These are phyloP conservation scores for Lophochroa leadbeateri DNA, from an alignment of 2,113 vertebrate genomes.

Conservation along the genomic window DNA sequence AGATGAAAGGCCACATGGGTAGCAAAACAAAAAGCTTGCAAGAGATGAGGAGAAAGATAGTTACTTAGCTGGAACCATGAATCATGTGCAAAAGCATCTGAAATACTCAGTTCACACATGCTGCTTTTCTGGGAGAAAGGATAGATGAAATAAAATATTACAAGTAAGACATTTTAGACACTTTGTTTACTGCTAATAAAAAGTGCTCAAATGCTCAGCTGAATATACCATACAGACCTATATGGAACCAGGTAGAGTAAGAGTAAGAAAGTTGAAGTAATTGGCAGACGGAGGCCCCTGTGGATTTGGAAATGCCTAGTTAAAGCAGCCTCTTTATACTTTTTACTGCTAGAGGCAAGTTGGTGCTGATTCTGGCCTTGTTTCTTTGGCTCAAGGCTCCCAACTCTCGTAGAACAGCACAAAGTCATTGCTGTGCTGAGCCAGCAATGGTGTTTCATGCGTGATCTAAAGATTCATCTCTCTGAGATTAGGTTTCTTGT, in stretches of 20 bases:
- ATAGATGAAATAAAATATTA: not conserved
- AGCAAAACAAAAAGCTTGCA: not conserved
- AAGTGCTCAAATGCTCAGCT: not conserved
- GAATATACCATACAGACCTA: not conserved
- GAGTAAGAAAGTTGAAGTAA: not conserved
- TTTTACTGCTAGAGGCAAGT: not conserved
- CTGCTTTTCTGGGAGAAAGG: not conserved
- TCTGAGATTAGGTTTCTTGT: not conserved
- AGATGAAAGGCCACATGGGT: not conserved
- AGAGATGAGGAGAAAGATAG: not conserved
- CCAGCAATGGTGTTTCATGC: conserved; percentile 1
- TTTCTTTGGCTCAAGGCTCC: not conserved
- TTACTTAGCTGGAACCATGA: not conserved
- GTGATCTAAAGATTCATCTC: conserved; percentile 16
- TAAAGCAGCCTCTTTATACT: not conserved
- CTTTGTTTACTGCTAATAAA: not conserved
- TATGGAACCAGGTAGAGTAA: not conserved
- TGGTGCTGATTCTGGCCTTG: not conserved
- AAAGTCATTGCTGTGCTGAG: not conserved
- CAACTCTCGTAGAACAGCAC: not conserved
- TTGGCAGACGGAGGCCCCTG: not conserved
- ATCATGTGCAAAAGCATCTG: not conserved
- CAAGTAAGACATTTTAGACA: not conserved
- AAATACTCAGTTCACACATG: not conserved
- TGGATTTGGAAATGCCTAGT: not conserved